These are phyloP conservation scores for Callitettix versicolor DNA, from an alignment of 1,140 invertebrate genomes.

Conservation along the genomic window DNA sequence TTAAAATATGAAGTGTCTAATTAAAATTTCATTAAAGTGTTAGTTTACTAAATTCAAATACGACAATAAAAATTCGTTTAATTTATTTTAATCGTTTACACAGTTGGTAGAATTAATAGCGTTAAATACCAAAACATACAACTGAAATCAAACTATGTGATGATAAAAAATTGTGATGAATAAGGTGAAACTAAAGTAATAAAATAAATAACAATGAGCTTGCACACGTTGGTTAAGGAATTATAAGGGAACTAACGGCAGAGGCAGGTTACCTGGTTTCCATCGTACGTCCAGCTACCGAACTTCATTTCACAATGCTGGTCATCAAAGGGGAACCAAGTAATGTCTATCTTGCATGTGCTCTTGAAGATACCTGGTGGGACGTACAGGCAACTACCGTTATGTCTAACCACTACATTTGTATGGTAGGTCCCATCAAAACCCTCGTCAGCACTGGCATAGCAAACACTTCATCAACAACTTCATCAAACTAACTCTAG, in stretches of 20 bases:
- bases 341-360: constrained; percentile 98
- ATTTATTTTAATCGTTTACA: no score
- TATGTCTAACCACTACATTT: constrained; percentile 91
- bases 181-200: background rate
- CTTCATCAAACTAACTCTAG: background rate
- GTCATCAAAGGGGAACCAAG: constrained; percentile 97
- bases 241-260: background rate
- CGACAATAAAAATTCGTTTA: no score
- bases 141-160: no score
- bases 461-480: constrained; percentile 12
- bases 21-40: no score
- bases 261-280: constrained; percentile 60
- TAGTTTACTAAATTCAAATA: no score
- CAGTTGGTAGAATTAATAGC: no score
- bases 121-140: no score
- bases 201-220: constrained; percentile 4
- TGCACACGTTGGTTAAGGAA: background rate
- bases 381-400: constrained; percentile 92
- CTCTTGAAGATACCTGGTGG: constrained; percentile 97
- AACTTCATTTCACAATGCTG: constrained; percentile 95
- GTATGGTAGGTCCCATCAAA: constrained; percentile 96
- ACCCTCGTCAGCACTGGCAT: constrained; percentile 89
- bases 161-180: no score
- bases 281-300: constrained; percentile 90
- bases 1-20: no score